These are phyloP conservation scores for Rhagonycha fulva DNA, from an alignment of 2,888 invertebrate species.

Conservation along the genomic window DNA sequence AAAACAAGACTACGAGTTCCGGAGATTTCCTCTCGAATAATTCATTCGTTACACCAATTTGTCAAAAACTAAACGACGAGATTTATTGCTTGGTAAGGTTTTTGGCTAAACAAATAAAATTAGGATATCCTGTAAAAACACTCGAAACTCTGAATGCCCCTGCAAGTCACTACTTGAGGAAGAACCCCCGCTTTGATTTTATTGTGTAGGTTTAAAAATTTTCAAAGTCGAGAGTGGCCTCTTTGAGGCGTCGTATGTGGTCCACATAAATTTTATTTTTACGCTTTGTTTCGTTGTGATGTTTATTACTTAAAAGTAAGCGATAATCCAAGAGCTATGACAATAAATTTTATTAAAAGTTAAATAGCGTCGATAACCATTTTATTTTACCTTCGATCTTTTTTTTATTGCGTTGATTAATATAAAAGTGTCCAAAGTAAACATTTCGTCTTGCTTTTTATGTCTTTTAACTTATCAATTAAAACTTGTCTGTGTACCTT, in stretches of 20 bases:
- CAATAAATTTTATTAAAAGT: slow-evolving; percentile 23
- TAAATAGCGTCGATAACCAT: slow-evolving; percentile 21
- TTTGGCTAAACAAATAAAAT: background rate
- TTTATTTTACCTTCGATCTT: background rate
- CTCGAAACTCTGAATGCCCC: slow-evolving; percentile 35
- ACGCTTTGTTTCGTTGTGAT: slow-evolving; percentile 27
- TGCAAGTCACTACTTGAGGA: slow-evolving; percentile 45
- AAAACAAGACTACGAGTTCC: background rate
- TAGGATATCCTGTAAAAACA: slow-evolving; percentile 43
- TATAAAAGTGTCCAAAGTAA: slow-evolving; percentile 1
- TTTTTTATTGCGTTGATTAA: background rate
- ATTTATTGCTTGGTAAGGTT: background rate
- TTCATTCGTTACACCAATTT: background rate
- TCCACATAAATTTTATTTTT: slow-evolving; percentile 44
- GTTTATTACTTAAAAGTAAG: slow-evolving; percentile 24
- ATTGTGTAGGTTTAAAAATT: slow-evolving; percentile 43
- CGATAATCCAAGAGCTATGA: slow-evolving; percentile 8
- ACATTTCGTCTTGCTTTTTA: background rate
- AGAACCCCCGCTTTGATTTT: slow-evolving; percentile 46
- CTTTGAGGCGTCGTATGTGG: slow-evolving; percentile 43
- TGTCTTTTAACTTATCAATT: background rate
- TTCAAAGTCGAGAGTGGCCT: slow-evolving; percentile 20
- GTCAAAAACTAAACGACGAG: background rate
- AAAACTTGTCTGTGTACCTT: background rate
- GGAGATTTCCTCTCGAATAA: background rate